These are phyloP conservation scores for Trichogramma evanescens DNA, from an alignment of 2,888 invertebrate genomes.

Conservation along the genomic window DNA sequence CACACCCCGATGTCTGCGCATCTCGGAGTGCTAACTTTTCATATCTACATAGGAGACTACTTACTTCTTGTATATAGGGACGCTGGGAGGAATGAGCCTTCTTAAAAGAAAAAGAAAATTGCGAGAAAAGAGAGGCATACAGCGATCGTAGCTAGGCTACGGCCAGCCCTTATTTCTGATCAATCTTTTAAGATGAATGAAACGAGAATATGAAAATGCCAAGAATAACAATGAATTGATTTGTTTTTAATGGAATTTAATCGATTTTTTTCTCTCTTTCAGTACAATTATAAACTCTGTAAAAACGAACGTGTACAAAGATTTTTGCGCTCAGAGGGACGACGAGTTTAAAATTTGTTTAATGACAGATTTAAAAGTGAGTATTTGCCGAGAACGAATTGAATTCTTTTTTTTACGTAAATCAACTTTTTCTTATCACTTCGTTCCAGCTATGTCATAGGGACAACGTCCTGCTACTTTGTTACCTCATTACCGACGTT, in stretches of 20 bases:
- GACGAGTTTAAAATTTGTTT: constrained; percentile 68
- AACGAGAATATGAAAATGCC: too few species aligned
- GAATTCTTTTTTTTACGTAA: not conserved
- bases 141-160: too few species aligned
- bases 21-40: too few species aligned
- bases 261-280: constrained; percentile 29
- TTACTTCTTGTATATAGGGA: too few species aligned
- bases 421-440: not conserved
- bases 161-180: too few species aligned
- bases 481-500: constrained; percentile 88
- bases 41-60: too few species aligned
- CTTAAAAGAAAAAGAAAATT: too few species aligned
- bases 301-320: constrained; percentile 80
- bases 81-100: too few species aligned
- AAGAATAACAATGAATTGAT: too few species aligned
- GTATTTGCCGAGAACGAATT: not conserved
- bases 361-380: constrained; percentile 71
- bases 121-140: too few species aligned
- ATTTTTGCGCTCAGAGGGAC: constrained; percentile 76
- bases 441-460: constrained; percentile 68
- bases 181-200: too few species aligned
- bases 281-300: constrained; percentile 55
- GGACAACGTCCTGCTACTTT: constrained; percentile 79
- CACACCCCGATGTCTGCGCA: too few species aligned
- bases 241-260: not conserved